Evolutionary conservation across 2,888 invertebrate genomes (phyloP).

Genomic region (Acanthosepion lycidas): DNA sequence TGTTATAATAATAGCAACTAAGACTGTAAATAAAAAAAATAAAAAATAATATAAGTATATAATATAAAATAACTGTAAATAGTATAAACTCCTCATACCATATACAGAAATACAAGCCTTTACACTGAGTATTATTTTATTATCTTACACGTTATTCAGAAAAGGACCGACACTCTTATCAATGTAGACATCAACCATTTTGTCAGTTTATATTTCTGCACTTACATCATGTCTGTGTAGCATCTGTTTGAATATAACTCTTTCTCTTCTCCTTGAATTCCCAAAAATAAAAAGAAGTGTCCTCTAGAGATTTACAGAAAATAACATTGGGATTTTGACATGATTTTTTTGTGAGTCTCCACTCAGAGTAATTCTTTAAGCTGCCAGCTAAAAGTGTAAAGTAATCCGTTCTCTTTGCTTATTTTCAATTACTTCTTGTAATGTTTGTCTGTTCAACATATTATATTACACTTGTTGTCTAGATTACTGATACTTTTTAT

Average conservation of each 20-base stretch:
- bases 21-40: no score
- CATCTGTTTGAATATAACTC: not conserved
- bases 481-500: not conserved
- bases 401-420: not conserved
- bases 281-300: conserved; percentile 13
- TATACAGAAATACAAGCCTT: no score
- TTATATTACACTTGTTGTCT: not conserved
- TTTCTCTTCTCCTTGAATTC: not conserved
- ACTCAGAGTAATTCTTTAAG: not conserved
- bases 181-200: not conserved
- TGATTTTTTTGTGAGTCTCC: conserved; percentile 8
- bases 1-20: no score
- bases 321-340: not conserved
- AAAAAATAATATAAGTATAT: no score
- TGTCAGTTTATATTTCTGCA: not conserved
- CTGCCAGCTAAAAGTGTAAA: not conserved
- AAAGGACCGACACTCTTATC: not conserved
- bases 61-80: no score
- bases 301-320: not conserved
- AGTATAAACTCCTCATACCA: no score
- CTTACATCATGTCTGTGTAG: not conserved
- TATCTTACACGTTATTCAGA: no score
- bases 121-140: no score
- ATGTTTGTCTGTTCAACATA: not conserved
- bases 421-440: not conserved